Conservation (phyloP, 2,888 invertebrate genomes). For the Helleia helle region DNA sequence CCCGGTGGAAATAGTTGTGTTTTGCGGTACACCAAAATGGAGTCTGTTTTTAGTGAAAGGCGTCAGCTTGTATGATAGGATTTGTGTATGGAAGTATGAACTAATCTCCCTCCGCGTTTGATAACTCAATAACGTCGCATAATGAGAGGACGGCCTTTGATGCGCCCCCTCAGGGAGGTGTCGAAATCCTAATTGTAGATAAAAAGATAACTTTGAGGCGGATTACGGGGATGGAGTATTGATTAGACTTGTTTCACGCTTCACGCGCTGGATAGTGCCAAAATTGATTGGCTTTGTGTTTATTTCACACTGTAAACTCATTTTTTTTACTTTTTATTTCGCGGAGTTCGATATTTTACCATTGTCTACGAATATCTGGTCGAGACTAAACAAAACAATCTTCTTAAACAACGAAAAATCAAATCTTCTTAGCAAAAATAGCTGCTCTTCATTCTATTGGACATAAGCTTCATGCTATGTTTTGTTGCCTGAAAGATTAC, state of each 20-base stretch:
- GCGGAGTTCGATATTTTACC: no score
- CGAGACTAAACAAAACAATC: no score
- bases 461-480: no score
- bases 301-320: no score
- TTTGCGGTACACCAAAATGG: constrained; percentile 66
- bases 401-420: no score
- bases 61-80: constrained; percentile 75
- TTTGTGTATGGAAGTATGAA: constrained; percentile 72
- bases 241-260: constrained; percentile 19
- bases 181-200: constrained; percentile 73
- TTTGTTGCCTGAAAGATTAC: no score
- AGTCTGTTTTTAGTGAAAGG: constrained; percentile 66
- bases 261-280: no score
- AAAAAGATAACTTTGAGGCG: constrained; percentile 66
- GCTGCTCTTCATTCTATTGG: no score
- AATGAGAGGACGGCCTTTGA: constrained; percentile 70
- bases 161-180: constrained; percentile 49
- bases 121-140: constrained; percentile 71
- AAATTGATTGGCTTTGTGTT: no score
- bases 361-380: no score
- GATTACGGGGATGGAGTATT: constrained; percentile 27
- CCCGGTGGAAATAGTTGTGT: constrained; percentile 28
- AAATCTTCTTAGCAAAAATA: no score
- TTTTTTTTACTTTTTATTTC: no score
- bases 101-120: constrained; percentile 67